Conservation (phyloP, 23 tunicate species). For the Phallusia fumigata region DNA sequence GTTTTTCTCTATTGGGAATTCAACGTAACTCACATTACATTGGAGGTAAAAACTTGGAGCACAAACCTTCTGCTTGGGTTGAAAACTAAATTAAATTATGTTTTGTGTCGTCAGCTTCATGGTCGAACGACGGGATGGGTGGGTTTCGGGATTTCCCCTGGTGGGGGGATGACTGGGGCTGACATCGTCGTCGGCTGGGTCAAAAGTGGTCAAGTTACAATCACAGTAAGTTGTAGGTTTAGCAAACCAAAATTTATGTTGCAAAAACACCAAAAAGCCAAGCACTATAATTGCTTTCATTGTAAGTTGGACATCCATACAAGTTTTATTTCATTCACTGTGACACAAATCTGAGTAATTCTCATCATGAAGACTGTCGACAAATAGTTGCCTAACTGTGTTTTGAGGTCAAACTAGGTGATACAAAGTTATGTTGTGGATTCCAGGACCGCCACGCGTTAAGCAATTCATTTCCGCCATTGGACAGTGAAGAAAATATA, state of each 20-base stretch:
- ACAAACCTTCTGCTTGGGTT: too few species aligned
- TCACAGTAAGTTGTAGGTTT: neutral
- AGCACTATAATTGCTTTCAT: too few species aligned
- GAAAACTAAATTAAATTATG: too few species aligned
- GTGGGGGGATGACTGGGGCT: conserved; percentile 36
- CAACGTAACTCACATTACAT: neutral
- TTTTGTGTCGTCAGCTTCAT: conserved; percentile 16
- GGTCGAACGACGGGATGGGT: conserved; percentile 39
- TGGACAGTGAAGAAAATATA: conserved; percentile 45
- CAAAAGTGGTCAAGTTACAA: neutral
- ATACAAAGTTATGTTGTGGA: too few species aligned
- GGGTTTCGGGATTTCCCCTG: conserved; percentile 33
- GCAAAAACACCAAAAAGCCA: neutral
- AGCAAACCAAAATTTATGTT: neutral
- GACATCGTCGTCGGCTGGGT: conserved; percentile 45
- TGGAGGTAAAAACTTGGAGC: conserved; percentile 15
- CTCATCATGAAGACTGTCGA: too few species aligned
- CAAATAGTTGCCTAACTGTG: too few species aligned
- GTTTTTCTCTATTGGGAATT: conserved; percentile 10
- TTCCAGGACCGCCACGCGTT: conserved; percentile 35
- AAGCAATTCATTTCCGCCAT: conserved; percentile 18
- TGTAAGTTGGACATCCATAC: too few species aligned
- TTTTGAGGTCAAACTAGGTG: too few species aligned
- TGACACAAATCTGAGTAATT: too few species aligned
- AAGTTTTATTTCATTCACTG: too few species aligned